Evolutionary conservation across 2,113 vertebrate species (phyloP), one percentile per base, ranked within the genome.

Genomic region (Tenrec ecaudatus): DNA sequence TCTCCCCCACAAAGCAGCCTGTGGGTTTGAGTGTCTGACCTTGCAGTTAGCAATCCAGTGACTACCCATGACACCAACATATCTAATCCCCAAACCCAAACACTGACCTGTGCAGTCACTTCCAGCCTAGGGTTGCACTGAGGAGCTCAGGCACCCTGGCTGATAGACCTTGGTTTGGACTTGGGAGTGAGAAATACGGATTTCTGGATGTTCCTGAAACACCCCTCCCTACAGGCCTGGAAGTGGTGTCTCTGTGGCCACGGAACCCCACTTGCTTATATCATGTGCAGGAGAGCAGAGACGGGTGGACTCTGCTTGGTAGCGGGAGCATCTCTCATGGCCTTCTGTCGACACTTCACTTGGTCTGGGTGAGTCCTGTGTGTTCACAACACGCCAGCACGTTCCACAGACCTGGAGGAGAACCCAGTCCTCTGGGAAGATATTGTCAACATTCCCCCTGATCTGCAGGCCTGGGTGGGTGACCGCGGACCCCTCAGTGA

Each of bases 261-360:
- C 23, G 57, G 64, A 7, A 40, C 4, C 9, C 71, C 22, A 31
- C 6, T n/a, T 53, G 84, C 40, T 23, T 53, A 36, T 15, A 25
- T 29, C 25, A 17, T 43, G 23, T 60, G 12, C 15, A 53, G 64
- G 36, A 38, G 29, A 4, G 38, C 33, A 12, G 17, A 36, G 73
- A 75, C 58, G 86, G 64, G 77, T 23, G n/a, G 22, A 23, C 69
- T 66, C 27, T 22, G 66, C 66, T 1, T 90, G 92, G 92, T 73
- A 85, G 82, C 85, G 69, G 80, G 64, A 88, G 57, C 82, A 73
- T 82, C 78, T 87, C n/a, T 73, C 27, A 1, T 40, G 38, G 71
- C 88, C 95, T 83, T 94, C 68, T 95, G 69, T 92, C 91, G 92
- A 5, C 82, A 68, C 66, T 14, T 47, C 2, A 58, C 90, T 94